Base-by-base conservation (phyloP, 2,113 vertebrate species). In the Elachura formosa region DNA sequence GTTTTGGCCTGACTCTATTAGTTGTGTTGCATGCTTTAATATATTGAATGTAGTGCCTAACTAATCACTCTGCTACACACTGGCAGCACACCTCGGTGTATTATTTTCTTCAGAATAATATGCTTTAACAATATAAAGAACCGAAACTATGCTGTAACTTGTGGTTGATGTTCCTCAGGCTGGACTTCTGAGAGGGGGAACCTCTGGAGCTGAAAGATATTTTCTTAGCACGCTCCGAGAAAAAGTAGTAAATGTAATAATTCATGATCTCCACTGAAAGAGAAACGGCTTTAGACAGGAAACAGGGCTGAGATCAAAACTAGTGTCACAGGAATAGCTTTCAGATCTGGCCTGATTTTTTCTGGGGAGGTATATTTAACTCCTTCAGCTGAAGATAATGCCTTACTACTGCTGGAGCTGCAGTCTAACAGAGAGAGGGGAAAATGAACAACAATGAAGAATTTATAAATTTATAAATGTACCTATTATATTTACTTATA, bases 241-340 rank as follows among this genome's bases (percentile, higher is more conserved):
- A 89, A 83, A 94, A 74, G 46, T 51, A 93, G 72, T 79, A 31
- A 93, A 72, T 49, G 55, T 45, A 64, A 81, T 56, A 94, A 62
- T 87, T 87, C 51, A 75, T 82, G 73, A 75, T 91, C 58, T 82
- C 62, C 45, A 81, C 49, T 58, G 74, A 93, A 74, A 93, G 48
- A 87, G 61, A 78, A 78, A 77, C 75, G 29, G 43, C 61, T 91
- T 92, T 58, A 67, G 46, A 77, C 31, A 61, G 67, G 89, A 95
- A 77, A 81, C 56, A 59, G 55, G 45, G 59, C 79, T 93, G 77
- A 88, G 59, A 94, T 91, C 77, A 90, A 90, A 94, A 82, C 74
- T 31, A 87, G 22, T 85, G 80, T 78, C 80, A 83, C 18, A 90
- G 58, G 75, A 87, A 87, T 45, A 93, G 59, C 36, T 88, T 73